Base-by-base conservation (phyloP, 2,888 invertebrate genomes). In the Phytoseiulus persimilis region DNA sequence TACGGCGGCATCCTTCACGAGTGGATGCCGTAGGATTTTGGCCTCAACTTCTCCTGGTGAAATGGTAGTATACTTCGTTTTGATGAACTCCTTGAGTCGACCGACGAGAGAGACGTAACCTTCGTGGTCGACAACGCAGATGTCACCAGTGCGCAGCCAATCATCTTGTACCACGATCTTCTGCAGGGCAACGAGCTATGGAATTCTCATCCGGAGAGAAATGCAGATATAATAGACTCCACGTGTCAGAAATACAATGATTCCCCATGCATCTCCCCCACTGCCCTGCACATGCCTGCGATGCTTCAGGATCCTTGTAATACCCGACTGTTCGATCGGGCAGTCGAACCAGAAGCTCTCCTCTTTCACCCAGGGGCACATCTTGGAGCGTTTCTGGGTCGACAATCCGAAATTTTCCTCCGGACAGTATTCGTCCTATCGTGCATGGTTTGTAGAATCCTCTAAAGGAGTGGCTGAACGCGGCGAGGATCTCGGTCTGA, bases 31-130 rank as follows among this genome's bases (percentile, higher is more conserved):
- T 6, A 87, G 32, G 11, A 33, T 87, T 87, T 32, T 87, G 9
- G 87, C 32, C 23, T 87, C 87, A 14, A 87, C 87, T 39, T 33
- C 33, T 9, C 87, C 87, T 6, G 87, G 87, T 11, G 87, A 87
- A 32, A 87, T 33, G n/a, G 87, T 87, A 6, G 87, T 87, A 39
- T 32, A 87, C 18, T 87, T 87, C 6, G 87, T 33, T 23, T 32
- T 87, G 11, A 87, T 87, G 87, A 87, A 87, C 6, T 32, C 33
- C 87, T 87, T 87, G 39, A 87, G 45, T 9, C 87, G 87, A n/a
- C 31, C 33, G n/a, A 87, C 87, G 32, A 87, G 45, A 31, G 39
- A 33, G 18, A 87, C 87, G 87, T 32, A 87, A 32, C 33, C 33
- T 9, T 32, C 39, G 11, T 33, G 5, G 18, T 87, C 87, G n/a